Conservation (phyloP, 2,888 invertebrate genomes). For the Drepanosiphum platanoidis region DNA sequence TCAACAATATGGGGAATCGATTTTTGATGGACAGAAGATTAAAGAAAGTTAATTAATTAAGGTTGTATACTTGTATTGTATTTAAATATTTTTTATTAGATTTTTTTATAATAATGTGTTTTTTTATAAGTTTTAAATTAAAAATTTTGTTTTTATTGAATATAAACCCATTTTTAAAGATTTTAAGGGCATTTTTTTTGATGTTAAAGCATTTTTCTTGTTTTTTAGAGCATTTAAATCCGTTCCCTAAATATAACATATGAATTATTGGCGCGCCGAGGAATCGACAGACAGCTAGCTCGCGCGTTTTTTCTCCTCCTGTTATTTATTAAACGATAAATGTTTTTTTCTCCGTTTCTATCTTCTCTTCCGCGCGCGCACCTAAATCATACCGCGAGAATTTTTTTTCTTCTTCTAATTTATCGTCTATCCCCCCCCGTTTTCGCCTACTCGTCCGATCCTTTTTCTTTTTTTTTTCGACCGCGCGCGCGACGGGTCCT, state of each 20-base stretch:
- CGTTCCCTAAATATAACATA: background rate
- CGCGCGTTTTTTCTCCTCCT: background rate
- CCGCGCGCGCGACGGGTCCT: background rate
- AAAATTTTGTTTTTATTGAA: no score
- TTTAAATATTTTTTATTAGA: no score
- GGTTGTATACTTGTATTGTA: no score
- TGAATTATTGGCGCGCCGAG: background rate
- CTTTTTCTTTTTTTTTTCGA: background rate
- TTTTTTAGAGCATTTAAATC: no score
- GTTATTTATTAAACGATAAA: background rate
- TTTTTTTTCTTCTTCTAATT: background rate
- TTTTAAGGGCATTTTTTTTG: no score
- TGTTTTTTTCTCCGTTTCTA: background rate
- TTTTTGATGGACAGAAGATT: no score
- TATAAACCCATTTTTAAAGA: no score
- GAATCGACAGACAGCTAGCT: background rate
- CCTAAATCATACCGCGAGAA: background rate
- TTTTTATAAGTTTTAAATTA: no score
- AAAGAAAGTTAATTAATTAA: no score
- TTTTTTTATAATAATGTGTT: no score
- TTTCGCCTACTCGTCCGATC: background rate
- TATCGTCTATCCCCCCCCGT: conserved; percentile 2
- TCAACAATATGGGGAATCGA: no score
- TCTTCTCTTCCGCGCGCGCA: background rate
- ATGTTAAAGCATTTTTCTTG: no score